phyloP scores from a whole-genome alignment of 2,888 invertebrate species.

The Lagria hirta region DNA sequence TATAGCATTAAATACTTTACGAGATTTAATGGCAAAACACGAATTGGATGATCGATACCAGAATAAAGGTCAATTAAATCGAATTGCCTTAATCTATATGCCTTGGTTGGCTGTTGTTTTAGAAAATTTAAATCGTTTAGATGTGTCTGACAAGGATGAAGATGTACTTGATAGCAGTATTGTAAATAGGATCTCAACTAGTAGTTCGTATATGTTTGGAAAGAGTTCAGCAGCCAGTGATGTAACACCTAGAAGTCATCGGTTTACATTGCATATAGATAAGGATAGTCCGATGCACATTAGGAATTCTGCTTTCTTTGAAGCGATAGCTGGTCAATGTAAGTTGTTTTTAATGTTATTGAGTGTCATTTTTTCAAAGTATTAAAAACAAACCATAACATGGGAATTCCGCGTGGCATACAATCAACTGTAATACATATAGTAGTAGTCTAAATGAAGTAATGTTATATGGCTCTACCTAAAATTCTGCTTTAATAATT shows the following conservation, averaged over 20 bases:
- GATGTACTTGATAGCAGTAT: conserved; percentile 53
- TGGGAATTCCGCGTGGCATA: no score
- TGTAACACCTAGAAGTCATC: conserved; percentile 62
- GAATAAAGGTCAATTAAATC: conserved; percentile 74
- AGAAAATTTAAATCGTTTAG: conserved; percentile 81
- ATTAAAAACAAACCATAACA: no score
- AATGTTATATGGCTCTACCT: no score
- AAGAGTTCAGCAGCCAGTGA: conserved; percentile 56
- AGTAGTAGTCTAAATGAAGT: no score
- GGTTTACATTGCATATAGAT: conserved; percentile 74
- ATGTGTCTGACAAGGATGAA: conserved; percentile 55
- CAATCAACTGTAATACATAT: no score
- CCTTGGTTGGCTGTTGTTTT: conserved; percentile 87
- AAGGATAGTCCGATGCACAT: conserved; percentile 74
- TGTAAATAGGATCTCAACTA: conserved; percentile 59
- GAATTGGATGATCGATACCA: conserved; percentile 90
- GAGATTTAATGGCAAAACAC: conserved; percentile 91
- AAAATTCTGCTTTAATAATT: no score
- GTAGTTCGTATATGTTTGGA: conserved; percentile 61
- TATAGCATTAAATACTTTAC: conserved; percentile 74
- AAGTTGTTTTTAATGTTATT: conserved; percentile 34
- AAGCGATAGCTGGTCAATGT: conserved; percentile 71
- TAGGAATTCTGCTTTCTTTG: conserved; percentile 73
- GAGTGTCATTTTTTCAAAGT: no score
- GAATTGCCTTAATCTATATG: conserved; percentile 87